A percentile compares a stretch with the other conserved stretches of the same genome.
Evolutionary conservation across 1,140 invertebrate genomes (phyloP).

Genomic region (Xylocopa sonorina): DNA sequence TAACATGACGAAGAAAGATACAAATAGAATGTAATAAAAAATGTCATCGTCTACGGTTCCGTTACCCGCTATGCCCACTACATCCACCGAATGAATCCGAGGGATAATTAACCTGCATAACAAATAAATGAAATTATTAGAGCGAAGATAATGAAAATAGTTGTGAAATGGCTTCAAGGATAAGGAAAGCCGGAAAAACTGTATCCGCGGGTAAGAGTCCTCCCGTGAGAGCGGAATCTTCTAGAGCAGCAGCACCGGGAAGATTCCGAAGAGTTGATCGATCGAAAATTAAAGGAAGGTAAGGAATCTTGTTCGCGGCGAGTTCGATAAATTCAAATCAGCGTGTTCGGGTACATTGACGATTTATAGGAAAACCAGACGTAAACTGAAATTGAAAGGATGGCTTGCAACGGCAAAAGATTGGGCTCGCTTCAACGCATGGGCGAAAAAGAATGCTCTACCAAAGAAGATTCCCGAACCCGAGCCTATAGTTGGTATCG

Average conservation of each 20-base stretch:
- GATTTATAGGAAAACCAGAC: background rate
- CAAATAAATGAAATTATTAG: too few species aligned
- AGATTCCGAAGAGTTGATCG: background rate
- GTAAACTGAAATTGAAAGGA: slow-evolving; percentile 50
- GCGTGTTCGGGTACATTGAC: background rate
- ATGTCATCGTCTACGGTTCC: background rate
- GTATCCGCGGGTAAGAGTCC: background rate
- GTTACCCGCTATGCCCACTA: too few species aligned
- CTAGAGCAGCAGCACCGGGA: background rate
- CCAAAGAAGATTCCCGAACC: slow-evolving; percentile 60
- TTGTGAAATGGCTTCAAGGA: slow-evolving; percentile 4
- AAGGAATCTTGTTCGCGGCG: background rate
- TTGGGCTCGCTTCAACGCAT: slow-evolving; percentile 67
- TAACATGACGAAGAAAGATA: too few species aligned
- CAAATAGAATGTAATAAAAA: background rate
- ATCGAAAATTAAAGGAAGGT: slow-evolving; percentile 2
- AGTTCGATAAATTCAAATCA: background rate
- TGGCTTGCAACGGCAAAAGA: slow-evolving; percentile 67
- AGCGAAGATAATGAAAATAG: too few species aligned
- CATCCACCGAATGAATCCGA: background rate
- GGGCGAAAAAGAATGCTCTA: slow-evolving; percentile 61
- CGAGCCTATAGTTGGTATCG: slow-evolving; percentile 54
- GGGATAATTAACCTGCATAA: background rate
- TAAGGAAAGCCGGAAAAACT: background rate
- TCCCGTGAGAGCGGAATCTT: background rate